phyloP scores from a whole-genome alignment of 2,113 vertebrate species.

The Felis catus region DNA sequence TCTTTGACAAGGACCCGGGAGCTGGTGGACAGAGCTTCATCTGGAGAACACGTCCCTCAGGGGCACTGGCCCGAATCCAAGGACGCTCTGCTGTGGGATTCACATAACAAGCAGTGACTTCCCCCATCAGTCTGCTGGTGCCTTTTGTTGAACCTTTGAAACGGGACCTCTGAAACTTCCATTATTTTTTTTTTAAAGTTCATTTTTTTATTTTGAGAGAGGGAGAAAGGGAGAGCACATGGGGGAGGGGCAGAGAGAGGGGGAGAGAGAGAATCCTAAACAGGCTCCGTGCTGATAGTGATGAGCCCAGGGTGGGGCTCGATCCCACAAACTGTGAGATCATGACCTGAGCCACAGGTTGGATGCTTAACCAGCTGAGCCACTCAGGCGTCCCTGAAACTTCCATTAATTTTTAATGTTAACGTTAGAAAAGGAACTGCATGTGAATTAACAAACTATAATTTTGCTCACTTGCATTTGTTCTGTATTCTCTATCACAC shows the following conservation, averaged over 20 bases:
- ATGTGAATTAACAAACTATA: background rate
- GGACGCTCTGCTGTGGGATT: background rate
- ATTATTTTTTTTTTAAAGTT: background rate
- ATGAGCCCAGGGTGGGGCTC: too few species aligned
- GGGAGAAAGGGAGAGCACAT: too few species aligned
- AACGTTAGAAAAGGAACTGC: background rate
- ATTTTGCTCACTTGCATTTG: background rate
- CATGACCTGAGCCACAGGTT: too few species aligned
- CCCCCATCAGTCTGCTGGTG: accelerated
- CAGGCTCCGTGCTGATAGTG: too few species aligned
- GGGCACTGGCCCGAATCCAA: accelerated
- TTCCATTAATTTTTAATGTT: background rate
- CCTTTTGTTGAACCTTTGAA: background rate
- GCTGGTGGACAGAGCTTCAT: background rate
- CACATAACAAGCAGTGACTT: background rate
- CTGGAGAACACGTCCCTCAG: background rate
- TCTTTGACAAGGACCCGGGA: background rate
- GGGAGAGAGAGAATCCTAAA: too few species aligned
- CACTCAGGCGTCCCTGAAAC: background rate
- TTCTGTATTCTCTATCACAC: background rate
- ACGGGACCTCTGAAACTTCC: background rate
- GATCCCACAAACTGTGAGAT: too few species aligned
- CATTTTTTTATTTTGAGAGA: too few species aligned
- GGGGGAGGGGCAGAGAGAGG: too few species aligned
- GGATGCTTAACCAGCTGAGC: too few species aligned